Evolutionary conservation across 2,797 vertebrate species (phyloP), one percentile per base, ranked within the genome.

Genomic region (Triplophysa yarkandensis): DNA sequence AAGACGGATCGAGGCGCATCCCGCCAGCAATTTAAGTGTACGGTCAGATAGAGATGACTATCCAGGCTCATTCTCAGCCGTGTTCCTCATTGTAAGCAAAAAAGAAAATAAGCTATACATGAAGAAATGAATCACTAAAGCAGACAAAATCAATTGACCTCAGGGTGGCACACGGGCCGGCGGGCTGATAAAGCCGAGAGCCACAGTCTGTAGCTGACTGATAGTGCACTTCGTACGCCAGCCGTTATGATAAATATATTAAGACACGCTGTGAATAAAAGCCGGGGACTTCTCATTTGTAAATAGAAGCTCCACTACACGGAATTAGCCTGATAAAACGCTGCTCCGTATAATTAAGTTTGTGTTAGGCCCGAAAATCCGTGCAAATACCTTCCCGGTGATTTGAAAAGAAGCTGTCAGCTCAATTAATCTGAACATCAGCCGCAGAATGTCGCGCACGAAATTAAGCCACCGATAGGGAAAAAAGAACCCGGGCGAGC

Each of bases 291-390:
- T 96, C 95, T 98, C 96, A 98, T 99, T 98, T 98, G 97, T 99
- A 98, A 98, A 98, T 97, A 98, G 96, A 96, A 97, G 95, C 95
- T 93, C 93, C 95, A 94, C 95, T 97, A 99, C 96, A 98, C 93
- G 95, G 97, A 97, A 98, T 99, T 99, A 99, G 94, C 98, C 98
- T 97, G 97, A 98, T 99, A 99, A 99, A 98, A 98, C 96, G 93
- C 93, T 95, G 95, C 94, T 94, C 94, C 95, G 94, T 97, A 95
- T 99, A 99, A 99, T 99, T 98, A 98, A 96, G 95, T 98, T 97
- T 98, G 95, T 98, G 96, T 98, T 98, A 98, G 95, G 94, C 95
- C 95, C 96, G 94, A 98, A 74, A 98, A 98, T 97, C 96, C 95
- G 95, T 98, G 95, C 95, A 98, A 98, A 98, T 97, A 98, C 96